A percentile compares a stretch with the other conserved stretches of the same genome.
Evolutionary conservation across 1,140 invertebrate genomes (phyloP).

Genomic region (Goniozus legneri): DNA sequence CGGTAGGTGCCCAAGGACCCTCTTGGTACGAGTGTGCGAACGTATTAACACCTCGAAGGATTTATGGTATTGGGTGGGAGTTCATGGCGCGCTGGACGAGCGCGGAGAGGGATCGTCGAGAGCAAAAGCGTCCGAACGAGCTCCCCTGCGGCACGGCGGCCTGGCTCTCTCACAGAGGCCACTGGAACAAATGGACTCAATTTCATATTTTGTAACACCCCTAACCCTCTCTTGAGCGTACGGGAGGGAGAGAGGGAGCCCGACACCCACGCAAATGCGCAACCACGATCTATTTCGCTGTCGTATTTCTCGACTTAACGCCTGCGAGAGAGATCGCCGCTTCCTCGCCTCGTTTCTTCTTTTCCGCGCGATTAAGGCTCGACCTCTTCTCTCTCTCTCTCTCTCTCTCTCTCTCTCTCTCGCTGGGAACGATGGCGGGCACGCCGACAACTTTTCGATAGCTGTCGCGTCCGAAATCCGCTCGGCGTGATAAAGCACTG

Average conservation of each 20-base stretch:
- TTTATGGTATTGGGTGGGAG: constrained; percentile 44
- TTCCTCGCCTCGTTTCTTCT: not conserved
- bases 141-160: constrained; percentile 40
- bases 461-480: constrained; percentile 19
- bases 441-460: constrained; percentile 18
- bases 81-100: not conserved
- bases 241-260: too few species aligned
- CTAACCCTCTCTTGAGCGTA: not conserved
- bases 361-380: not conserved
- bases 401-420: constrained; percentile 4
- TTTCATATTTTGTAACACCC: constrained; percentile 46
- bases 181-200: constrained; percentile 49
- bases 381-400: not conserved
- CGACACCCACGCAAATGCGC: constrained; percentile 43
- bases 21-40: constrained; percentile 43
- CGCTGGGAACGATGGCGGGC: constrained; percentile 9
- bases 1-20: constrained; percentile 20
- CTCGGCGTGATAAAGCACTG: constrained; percentile 16
- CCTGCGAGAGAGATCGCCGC: constrained; percentile 1
- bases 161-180: constrained; percentile 27
- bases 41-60: constrained; percentile 53
- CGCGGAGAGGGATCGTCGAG: not conserved
- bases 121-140: constrained; percentile 18
- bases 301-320: constrained; percentile 29
- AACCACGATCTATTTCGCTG: constrained; percentile 41